phyloP scores from a whole-genome alignment of 1,140 invertebrate species.

The Mycetomoellerius zeteki region DNA sequence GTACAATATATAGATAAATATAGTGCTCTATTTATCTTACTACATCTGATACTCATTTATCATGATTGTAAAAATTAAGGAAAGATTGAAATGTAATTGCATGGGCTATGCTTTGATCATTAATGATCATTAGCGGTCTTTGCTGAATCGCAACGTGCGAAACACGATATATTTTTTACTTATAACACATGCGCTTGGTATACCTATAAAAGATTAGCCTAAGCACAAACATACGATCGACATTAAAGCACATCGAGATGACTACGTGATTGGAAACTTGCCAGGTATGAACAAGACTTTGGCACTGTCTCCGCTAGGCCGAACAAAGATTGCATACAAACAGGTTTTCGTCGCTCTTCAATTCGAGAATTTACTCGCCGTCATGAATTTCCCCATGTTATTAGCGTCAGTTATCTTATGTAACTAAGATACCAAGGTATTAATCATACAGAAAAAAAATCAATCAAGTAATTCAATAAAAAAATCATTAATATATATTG shows the following conservation, averaged over 20 bases:
- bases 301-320: constrained; percentile 1
- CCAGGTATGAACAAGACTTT: constrained; percentile 51
- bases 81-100: constrained; percentile 1
- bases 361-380: constrained; percentile 34
- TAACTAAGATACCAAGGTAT: constrained; percentile 5
- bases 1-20: no score
- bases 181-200: constrained; percentile 1
- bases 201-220: constrained; percentile 12
- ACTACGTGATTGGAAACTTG: constrained; percentile 49
- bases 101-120: background rate
- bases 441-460: constrained; percentile 21
- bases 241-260: constrained; percentile 42
- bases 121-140: background rate
- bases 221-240: constrained; percentile 45
- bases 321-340: constrained; percentile 44
- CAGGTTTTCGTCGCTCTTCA: constrained; percentile 24
- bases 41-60: background rate
- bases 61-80: background rate
- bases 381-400: background rate
- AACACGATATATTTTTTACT: constrained; percentile 36
- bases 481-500: constrained; percentile 6
- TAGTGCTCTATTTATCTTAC: constrained; percentile 3
- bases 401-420: constrained; percentile 25
- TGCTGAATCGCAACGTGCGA: background rate
- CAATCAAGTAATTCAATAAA: constrained; percentile 10